Conservation (phyloP, 2,113 vertebrate species). For the Micromys minutus region DNA sequence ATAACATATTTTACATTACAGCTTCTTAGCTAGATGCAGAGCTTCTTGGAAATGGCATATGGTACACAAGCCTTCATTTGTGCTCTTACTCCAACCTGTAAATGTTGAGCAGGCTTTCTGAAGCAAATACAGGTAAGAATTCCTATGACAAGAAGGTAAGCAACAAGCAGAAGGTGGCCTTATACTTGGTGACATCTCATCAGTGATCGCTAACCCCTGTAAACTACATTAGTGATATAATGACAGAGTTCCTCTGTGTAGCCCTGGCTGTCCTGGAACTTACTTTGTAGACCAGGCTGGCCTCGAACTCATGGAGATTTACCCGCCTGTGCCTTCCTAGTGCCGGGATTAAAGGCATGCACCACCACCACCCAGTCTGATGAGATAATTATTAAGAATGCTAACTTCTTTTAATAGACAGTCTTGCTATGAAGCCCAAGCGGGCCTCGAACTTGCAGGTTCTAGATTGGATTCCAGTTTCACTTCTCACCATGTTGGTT, state of each 20-base stretch:
- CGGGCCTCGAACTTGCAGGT: background rate
- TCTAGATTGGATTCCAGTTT: background rate
- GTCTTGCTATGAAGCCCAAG: background rate
- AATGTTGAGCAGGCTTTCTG: background rate
- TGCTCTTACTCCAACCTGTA: background rate
- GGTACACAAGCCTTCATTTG: background rate
- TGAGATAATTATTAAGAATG: background rate
- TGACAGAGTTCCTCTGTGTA: background rate
- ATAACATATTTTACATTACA: background rate
- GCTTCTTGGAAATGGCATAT: background rate
- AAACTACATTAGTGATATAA: background rate
- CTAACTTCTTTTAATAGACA: background rate
- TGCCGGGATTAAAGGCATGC: too few relatives aligned
- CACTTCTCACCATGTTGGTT: background rate
- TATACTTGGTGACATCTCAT: background rate
- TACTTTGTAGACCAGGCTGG: too few relatives aligned
- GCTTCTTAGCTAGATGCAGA: conserved; percentile 13
- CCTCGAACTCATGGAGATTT: too few relatives aligned
- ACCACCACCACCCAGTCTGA: background rate
- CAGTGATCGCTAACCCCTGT: background rate
- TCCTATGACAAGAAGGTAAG: background rate
- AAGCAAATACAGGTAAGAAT: background rate
- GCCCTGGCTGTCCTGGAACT: too few relatives aligned
- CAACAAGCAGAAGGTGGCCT: background rate
- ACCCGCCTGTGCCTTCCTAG: too few relatives aligned